phyloP scores from a whole-genome alignment of 2,113 vertebrate species.

The Nyctereutes procyonoides region DNA sequence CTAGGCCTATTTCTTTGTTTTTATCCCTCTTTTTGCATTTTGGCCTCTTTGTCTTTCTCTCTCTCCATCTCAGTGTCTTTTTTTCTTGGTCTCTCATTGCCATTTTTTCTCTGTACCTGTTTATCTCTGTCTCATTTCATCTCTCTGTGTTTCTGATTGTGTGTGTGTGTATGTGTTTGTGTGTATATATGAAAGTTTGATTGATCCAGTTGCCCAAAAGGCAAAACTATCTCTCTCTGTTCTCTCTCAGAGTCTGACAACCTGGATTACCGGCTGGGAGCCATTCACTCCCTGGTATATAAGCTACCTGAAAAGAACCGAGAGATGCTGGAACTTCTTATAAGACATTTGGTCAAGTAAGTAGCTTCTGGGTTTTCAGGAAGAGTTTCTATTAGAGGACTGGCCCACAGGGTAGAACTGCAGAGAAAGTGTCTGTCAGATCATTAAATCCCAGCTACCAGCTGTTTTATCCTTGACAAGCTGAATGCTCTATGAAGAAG shows the following conservation, averaged over 20 bases:
- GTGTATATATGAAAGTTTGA: not conserved
- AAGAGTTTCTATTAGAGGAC: not conserved
- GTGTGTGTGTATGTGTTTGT: not conserved
- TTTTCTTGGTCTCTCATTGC: not conserved
- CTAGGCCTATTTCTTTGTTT: not conserved
- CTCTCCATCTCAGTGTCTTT: not conserved
- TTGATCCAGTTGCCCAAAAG: not conserved
- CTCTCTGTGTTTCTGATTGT: not conserved
- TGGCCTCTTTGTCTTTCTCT: not conserved
- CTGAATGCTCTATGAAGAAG: not conserved
- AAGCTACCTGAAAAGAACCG: conserved; percentile 96
- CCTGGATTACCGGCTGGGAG: conserved; percentile 93
- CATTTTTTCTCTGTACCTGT: not conserved
- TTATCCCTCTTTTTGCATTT: not conserved
- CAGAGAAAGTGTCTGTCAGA: not conserved
- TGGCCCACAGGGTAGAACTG: not conserved
- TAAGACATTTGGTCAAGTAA: conserved; percentile 96
- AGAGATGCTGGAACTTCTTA: conserved; percentile 96
- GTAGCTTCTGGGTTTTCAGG: conserved; percentile 64
- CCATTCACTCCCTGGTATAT: conserved; percentile 95
- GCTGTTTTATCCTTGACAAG: not conserved
- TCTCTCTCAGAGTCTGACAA: conserved; percentile 93
- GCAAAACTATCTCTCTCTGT: conserved; percentile 21
- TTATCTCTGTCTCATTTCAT: not conserved
- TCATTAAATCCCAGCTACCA: not conserved